phyloP scores from a whole-genome alignment of 1,140 invertebrate species.

The Magallana gigas region DNA sequence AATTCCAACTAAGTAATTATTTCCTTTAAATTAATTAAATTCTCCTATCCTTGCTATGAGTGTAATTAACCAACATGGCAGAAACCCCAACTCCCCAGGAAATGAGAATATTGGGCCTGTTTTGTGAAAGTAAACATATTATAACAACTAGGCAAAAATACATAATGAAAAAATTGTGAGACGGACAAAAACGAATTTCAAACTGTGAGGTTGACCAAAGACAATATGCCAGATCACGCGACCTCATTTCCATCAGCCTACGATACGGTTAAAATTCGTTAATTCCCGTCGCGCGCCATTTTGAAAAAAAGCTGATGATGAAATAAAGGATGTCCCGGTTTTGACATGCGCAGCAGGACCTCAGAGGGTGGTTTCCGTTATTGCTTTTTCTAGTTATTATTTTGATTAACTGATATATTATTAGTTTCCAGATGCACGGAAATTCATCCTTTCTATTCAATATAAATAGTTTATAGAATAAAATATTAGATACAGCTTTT shows the following conservation, averaged over 20 bases:
- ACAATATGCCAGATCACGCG: slow-evolving; percentile 36
- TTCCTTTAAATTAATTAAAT: background rate
- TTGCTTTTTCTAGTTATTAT: slow-evolving; percentile 32
- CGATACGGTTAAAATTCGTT: slow-evolving; percentile 36
- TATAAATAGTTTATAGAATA: background rate
- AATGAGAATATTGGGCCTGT: slow-evolving; percentile 1
- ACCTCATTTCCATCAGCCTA: slow-evolving; percentile 10
- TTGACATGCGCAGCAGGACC: slow-evolving; percentile 24
- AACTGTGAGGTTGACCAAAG: slow-evolving; percentile 29
- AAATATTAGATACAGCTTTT: background rate
- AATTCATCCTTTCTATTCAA: background rate
- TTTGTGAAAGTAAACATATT: slow-evolving; percentile 24
- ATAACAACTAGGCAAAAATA: background rate
- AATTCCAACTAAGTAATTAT: background rate
- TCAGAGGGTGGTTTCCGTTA: slow-evolving; percentile 34
- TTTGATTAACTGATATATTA: slow-evolving; percentile 25
- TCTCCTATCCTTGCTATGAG: slow-evolving; percentile 7
- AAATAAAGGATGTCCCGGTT: slow-evolving; percentile 37
- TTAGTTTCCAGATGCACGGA: slow-evolving; percentile 20
- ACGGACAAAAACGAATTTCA: slow-evolving; percentile 34
- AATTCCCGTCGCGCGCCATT: slow-evolving; percentile 33
- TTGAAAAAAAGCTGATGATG: slow-evolving; percentile 25
- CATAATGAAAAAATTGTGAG: slow-evolving; percentile 32
- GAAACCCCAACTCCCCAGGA: background rate
- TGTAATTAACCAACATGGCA: slow-evolving; percentile 5